Conservation (phyloP, 1,140 invertebrate genomes). For the Orussus abietinus region DNA sequence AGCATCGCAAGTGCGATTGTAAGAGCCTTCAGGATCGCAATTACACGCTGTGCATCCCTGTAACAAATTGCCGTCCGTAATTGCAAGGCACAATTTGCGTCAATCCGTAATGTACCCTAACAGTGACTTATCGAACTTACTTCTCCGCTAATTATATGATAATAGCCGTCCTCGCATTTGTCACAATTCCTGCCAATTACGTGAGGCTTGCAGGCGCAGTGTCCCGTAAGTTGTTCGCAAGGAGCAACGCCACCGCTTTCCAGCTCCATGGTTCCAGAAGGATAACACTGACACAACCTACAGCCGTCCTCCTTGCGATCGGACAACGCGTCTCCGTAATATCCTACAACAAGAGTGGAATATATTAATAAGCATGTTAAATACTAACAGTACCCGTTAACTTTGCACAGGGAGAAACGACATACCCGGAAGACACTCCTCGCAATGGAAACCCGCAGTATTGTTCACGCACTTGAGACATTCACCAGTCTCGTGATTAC, state of each 20-base stretch:
- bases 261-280: conserved; percentile 70
- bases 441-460: conserved; percentile 84
- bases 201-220: conserved; percentile 82
- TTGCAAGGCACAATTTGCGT: no score
- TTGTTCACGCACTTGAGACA: conserved; percentile 98
- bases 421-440: conserved; percentile 82
- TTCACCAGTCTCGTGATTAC: conserved; percentile 87
- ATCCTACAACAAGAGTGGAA: no score
- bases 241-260: conserved; percentile 65
- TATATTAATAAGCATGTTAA: conserved; percentile 22
- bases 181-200: conserved; percentile 88
- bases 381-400: conserved; percentile 3
- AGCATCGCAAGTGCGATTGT: conserved; percentile 77
- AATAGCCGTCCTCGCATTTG: conserved; percentile 80
- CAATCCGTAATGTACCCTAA: no score
- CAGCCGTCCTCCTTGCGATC: conserved; percentile 82
- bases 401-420: conserved; percentile 9
- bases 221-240: conserved; percentile 77
- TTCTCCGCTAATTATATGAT: conserved; percentile 74
- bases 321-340: conserved; percentile 84
- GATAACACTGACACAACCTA: conserved; percentile 80
- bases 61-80: no score
- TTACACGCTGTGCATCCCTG: conserved; percentile 80
- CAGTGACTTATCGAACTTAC: conserved; percentile 37
- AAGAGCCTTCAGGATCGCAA: conserved; percentile 82